Percentiles rank a stretch among this genome's conserved stretches.
Evolutionary conservation across 2,113 vertebrate genomes (phyloP).

Genomic region (Bubalus kerabau): DNA sequence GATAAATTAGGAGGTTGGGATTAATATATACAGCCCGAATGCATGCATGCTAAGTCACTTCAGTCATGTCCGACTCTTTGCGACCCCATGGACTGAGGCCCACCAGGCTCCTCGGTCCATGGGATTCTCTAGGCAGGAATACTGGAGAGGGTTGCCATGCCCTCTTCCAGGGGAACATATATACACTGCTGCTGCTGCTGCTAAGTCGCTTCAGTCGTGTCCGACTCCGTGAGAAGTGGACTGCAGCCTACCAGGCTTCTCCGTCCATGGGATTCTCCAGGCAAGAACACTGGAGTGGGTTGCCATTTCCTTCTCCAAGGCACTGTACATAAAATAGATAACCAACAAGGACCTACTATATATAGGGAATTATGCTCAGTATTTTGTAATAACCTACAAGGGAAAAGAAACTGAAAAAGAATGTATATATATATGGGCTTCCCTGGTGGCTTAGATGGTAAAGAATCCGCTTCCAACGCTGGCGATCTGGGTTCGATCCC

Average conservation of each 20-base stretch:
- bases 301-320: neutral
- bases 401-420: neutral
- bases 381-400: neutral
- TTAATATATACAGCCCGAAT: neutral
- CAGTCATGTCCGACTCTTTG: neutral
- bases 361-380: neutral
- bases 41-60: neutral
- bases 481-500: neutral
- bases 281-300: neutral
- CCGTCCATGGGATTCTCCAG: neutral
- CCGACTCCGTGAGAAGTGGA: neutral
- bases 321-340: neutral
- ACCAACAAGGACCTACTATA: neutral
- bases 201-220: neutral
- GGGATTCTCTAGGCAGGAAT: neutral
- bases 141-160: neutral
- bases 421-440: neutral
- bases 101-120: neutral
- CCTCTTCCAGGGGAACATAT: no score
- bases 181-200: neutral
- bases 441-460: neutral
- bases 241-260: neutral
- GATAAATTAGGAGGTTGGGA: neutral
- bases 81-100: neutral
- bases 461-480: rapidly evolving